Conservation (phyloP, 2,888 invertebrate species). For the Athetis lepigone region DNA sequence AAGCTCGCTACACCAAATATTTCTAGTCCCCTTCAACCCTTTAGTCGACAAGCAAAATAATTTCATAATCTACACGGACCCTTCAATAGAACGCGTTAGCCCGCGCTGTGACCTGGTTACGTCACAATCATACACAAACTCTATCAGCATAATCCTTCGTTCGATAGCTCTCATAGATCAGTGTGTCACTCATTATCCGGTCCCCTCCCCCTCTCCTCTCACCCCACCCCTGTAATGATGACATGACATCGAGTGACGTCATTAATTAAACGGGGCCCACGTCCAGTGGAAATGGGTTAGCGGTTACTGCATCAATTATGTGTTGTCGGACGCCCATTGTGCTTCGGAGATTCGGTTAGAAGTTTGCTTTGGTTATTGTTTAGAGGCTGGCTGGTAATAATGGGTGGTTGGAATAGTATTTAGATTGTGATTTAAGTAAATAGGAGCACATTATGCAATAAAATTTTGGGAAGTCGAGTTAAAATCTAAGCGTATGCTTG, state of each 20-base stretch:
- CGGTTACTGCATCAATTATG: constrained; percentile 63
- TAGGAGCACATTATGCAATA: too few relatives aligned
- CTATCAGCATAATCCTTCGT: constrained; percentile 37
- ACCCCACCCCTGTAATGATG: constrained; percentile 60
- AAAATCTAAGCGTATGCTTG: too few relatives aligned
- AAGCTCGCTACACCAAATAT: too few relatives aligned
- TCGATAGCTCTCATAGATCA: constrained; percentile 61
- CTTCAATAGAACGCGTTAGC: too few relatives aligned
- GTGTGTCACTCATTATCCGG: constrained; percentile 65
- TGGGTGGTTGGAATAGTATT: neutral
- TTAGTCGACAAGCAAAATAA: too few relatives aligned
- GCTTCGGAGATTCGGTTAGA: constrained; percentile 29
- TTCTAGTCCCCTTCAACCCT: too few relatives aligned
- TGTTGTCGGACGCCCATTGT: constrained; percentile 52
- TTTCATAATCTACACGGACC: neutral
- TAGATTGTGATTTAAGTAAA: neutral
- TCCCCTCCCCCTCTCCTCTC: constrained; percentile 24
- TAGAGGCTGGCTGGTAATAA: too few relatives aligned
- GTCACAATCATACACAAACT: constrained; percentile 32
- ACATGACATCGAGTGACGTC: constrained; percentile 72
- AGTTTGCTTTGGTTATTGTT: constrained; percentile 30
- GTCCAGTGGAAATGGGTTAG: constrained; percentile 67
- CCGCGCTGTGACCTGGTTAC: constrained; percentile 9
- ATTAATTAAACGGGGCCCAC: constrained; percentile 74
- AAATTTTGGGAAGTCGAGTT: too few relatives aligned